Evolutionary conservation across 2,888 invertebrate genomes (phyloP).

Genomic region (Ryuthela nishihirai): DNA sequence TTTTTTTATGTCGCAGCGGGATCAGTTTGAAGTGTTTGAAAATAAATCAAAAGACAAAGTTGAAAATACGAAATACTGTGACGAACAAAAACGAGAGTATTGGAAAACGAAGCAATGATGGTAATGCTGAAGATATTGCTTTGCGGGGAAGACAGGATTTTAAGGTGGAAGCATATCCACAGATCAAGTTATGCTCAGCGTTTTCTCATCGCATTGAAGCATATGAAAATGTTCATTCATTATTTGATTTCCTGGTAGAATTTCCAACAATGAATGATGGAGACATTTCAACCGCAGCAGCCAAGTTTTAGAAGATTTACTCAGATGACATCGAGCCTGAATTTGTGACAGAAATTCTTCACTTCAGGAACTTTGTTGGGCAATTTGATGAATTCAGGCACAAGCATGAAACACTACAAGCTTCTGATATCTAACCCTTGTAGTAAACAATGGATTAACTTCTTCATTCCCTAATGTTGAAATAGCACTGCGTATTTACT

Average conservation of each 20-base stretch:
- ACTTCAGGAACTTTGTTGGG: not conserved
- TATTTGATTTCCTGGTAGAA: not conserved
- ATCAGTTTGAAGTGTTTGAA: not conserved
- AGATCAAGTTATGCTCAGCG: too few species aligned
- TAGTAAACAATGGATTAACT: not conserved
- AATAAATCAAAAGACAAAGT: not conserved
- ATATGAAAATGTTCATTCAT: not conserved
- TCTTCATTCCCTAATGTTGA: too few species aligned
- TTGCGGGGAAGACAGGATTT: not conserved
- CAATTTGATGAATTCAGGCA: not conserved
- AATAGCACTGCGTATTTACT: too few species aligned
- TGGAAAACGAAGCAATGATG: not conserved
- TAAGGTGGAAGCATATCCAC: not conserved
- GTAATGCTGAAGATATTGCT: not conserved
- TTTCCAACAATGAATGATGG: too few species aligned
- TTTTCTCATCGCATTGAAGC: not conserved
- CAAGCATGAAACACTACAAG: too few species aligned
- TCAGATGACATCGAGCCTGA: too few species aligned
- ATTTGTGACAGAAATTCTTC: too few species aligned
- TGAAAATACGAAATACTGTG: slow-evolving; percentile 1
- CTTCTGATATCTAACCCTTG: not conserved
- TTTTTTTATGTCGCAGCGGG: not conserved
- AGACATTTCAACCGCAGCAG: too few species aligned
- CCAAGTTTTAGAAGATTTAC: too few species aligned
- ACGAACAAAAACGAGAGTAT: slow-evolving; percentile 1